A percentile compares a stretch with the other conserved stretches of the same genome.
phyloP scores from a whole-genome alignment of 2,113 vertebrate species.

The Puma concolor region DNA sequence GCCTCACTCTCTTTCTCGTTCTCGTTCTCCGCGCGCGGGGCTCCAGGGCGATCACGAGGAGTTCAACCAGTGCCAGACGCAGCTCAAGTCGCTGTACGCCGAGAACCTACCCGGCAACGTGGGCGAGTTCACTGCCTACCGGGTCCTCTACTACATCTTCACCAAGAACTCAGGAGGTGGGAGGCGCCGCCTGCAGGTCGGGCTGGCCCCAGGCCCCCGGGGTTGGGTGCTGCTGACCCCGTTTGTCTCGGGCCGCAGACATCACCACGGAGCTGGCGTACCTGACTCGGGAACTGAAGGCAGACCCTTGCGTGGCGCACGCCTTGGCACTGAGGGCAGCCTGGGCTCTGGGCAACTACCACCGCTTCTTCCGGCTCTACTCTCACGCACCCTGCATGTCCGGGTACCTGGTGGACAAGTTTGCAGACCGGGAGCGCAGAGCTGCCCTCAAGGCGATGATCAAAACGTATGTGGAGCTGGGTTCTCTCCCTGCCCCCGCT shows the following conservation, averaged over 20 bases:
- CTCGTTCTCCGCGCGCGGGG: accelerated
- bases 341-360: slow-evolving; percentile 94
- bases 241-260: slow-evolving; percentile 81
- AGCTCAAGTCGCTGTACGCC: slow-evolving; percentile 93
- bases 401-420: slow-evolving; percentile 96
- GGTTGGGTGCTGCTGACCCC: accelerated
- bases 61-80: slow-evolving; percentile 97
- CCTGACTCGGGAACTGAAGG: slow-evolving; percentile 90
- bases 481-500: background rate
- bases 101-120: slow-evolving; percentile 92
- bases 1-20: background rate
- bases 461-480: slow-evolving; percentile 91
- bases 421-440: slow-evolving; percentile 93
- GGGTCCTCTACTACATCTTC: slow-evolving; percentile 95
- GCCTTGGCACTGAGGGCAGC: slow-evolving; percentile 91
- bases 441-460: slow-evolving; percentile 93
- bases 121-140: slow-evolving; percentile 95
- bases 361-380: slow-evolving; percentile 94
- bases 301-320: slow-evolving; percentile 91
- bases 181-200: accelerated
- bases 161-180: slow-evolving; percentile 95
- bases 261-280: slow-evolving; percentile 94
- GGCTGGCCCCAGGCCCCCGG: accelerated
- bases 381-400: slow-evolving; percentile 92
- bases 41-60: slow-evolving; percentile 94